These are phyloP conservation scores for Dasypogon diadema DNA, from an alignment of 2,888 invertebrate species.

Conservation along the genomic window DNA sequence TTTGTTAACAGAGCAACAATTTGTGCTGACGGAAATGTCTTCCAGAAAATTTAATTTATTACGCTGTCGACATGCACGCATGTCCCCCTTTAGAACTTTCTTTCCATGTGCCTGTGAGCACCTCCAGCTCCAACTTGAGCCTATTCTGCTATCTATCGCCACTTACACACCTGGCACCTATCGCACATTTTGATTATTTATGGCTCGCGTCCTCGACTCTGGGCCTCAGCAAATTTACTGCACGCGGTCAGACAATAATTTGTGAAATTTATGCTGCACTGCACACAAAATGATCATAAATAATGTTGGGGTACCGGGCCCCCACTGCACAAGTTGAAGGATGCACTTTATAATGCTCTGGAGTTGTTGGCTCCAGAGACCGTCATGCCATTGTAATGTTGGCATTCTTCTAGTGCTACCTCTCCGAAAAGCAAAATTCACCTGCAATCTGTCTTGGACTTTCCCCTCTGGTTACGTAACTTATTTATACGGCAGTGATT, in stretches of 20 bases:
- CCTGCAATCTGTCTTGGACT: constrained; percentile 43
- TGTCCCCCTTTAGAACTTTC: constrained; percentile 30
- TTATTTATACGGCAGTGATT: constrained; percentile 6
- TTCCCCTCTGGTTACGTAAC: constrained; percentile 23
- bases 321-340: constrained; percentile 43
- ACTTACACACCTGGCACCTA: constrained; percentile 47
- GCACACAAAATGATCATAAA: constrained; percentile 52
- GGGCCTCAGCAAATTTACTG: constrained; percentile 42
- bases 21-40: constrained; percentile 44
- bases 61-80: constrained; percentile 8
- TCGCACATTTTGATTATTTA: constrained; percentile 48
- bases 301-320: constrained; percentile 32
- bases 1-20: constrained; percentile 38
- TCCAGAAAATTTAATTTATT: constrained; percentile 41
- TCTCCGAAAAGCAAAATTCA: constrained; percentile 23
- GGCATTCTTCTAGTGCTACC: constrained; percentile 15
- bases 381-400: constrained; percentile 30
- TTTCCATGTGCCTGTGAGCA: background rate
- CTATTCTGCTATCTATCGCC: constrained; percentile 38
- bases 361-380: background rate
- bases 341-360: constrained; percentile 38
- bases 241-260: constrained; percentile 50
- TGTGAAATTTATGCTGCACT: constrained; percentile 51
- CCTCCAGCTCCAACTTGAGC: background rate
- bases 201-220: constrained; percentile 30